Percentiles rank a stretch among this genome's conserved stretches.
phyloP scores from a whole-genome alignment of 2,888 invertebrate genomes.

The Diachrysia chrysitis region DNA sequence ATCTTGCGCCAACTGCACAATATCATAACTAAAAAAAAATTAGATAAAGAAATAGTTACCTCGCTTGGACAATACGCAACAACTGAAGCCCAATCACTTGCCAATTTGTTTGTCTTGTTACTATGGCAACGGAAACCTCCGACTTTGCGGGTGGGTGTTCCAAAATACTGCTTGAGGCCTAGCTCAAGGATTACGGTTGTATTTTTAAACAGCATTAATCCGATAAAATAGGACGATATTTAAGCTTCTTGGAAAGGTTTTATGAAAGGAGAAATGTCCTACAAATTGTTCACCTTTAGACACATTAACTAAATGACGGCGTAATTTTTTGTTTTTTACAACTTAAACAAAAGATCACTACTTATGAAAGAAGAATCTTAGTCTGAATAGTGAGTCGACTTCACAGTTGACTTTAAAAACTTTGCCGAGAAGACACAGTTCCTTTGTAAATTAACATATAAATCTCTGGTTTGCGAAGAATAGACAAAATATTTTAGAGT shows the following conservation, averaged over 20 bases:
- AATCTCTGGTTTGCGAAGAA: background rate
- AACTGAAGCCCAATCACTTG: background rate
- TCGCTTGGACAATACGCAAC: background rate
- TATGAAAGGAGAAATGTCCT: no score
- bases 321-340: background rate
- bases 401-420: constrained; percentile 3
- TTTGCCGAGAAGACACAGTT: background rate
- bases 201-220: background rate
- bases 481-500: background rate
- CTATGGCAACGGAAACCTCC: constrained; percentile 4
- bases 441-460: constrained; percentile 1
- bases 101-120: constrained; percentile 4
- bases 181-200: background rate
- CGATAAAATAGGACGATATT: background rate
- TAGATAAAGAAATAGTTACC: no score
- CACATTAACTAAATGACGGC: background rate
- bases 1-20: no score
- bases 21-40: no score
- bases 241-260: no score
- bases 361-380: background rate
- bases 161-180: background rate
- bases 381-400: constrained; percentile 1
- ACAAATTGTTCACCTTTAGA: background rate
- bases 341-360: background rate
- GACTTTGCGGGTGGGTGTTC: background rate